Conservation (phyloP, 2,888 invertebrate species). For the Cremastobaeus sp. region DNA sequence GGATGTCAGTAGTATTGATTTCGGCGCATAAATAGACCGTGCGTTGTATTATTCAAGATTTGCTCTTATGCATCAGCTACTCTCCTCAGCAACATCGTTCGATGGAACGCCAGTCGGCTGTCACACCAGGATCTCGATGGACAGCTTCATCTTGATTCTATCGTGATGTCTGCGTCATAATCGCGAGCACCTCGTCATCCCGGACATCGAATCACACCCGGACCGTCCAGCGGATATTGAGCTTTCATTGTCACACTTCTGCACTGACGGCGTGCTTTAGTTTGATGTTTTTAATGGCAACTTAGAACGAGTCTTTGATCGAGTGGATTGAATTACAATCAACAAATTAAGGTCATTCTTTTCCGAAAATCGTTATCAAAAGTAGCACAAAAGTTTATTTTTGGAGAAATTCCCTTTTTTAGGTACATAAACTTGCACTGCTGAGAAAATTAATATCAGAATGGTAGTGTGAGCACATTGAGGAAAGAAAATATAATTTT, state of each 20-base stretch:
- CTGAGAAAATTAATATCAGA: no score
- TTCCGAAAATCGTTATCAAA: no score
- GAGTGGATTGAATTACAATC: no score
- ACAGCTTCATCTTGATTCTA: conserved; percentile 18
- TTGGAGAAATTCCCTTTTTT: no score
- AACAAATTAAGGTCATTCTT: no score
- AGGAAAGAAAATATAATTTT: no score
- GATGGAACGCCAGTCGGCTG: conserved; percentile 7
- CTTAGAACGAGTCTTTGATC: no score
- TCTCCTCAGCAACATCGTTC: conserved; percentile 42
- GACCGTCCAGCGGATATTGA: conserved; percentile 26
- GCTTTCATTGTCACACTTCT: conserved; percentile 19
- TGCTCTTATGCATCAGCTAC: conserved; percentile 62
- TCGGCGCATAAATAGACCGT: conserved; percentile 76
- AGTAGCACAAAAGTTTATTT: no score
- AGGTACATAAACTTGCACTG: no score
- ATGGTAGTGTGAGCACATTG: no score
- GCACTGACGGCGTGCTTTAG: conserved; percentile 5
- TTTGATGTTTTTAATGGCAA: conserved; percentile 12
- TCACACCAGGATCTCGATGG: conserved; percentile 3
- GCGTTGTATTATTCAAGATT: conserved; percentile 77
- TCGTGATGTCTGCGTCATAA: conserved; percentile 19
- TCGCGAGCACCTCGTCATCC: background rate
- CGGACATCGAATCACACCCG: conserved; percentile 11
- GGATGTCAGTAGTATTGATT: conserved; percentile 73